Conservation (phyloP, 1,140 invertebrate species). For the Globodera rostochiensis region DNA sequence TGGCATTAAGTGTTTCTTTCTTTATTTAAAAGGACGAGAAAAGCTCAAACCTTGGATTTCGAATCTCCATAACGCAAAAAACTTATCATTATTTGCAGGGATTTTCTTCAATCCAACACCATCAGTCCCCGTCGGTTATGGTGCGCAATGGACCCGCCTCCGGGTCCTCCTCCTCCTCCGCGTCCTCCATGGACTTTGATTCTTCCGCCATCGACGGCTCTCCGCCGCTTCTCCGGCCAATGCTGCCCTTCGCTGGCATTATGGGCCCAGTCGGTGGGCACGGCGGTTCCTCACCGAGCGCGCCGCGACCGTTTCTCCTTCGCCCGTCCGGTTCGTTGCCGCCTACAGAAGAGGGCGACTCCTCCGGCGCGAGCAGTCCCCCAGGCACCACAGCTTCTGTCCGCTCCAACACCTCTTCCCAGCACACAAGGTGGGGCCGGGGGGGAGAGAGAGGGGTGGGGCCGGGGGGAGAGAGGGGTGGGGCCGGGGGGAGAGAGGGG, state of each 20-base stretch:
- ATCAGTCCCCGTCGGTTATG: background rate
- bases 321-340: conserved; percentile 8
- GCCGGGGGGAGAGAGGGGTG: background rate
- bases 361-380: conserved; percentile 29
- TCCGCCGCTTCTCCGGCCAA: conserved; percentile 3
- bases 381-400: conserved; percentile 45
- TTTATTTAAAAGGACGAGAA: no score
- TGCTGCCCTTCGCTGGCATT: background rate
- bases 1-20: no score
- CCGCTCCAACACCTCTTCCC: conserved; percentile 40
- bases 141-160: background rate
- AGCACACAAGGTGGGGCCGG: conserved; percentile 38
- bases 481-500: no score
- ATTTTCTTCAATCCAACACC: background rate
- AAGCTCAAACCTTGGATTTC: no score
- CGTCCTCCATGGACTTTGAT: background rate
- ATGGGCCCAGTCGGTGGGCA: background rate
- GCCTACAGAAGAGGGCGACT: background rate
- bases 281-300: background rate
- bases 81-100: background rate
- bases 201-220: background rate
- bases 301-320: background rate
- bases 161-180: background rate
- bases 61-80: no score
- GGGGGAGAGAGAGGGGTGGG: background rate